Evolutionary conservation across 1,140 invertebrate species (phyloP).

Genomic region (Drosophila paulistorum): DNA sequence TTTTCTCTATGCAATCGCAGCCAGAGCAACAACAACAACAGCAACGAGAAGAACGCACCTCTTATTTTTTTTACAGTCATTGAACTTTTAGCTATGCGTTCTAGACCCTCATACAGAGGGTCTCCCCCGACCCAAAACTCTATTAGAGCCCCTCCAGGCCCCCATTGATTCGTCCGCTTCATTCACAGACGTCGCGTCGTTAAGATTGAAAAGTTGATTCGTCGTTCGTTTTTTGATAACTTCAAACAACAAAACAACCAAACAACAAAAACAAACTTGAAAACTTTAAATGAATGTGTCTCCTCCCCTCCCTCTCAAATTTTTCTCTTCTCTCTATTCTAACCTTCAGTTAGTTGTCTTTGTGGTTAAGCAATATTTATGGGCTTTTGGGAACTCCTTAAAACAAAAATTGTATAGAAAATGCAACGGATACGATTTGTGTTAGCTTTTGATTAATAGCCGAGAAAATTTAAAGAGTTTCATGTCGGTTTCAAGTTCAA

Average conservation of each 20-base stretch:
- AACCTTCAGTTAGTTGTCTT: slow-evolving; percentile 22
- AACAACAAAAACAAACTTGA: slow-evolving; percentile 23
- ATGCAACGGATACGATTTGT: slow-evolving; percentile 47
- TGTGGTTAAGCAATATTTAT: slow-evolving; percentile 41
- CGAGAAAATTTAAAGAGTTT: slow-evolving; percentile 32
- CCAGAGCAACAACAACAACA: slow-evolving; percentile 36
- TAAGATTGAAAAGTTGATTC: slow-evolving; percentile 42
- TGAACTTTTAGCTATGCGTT: slow-evolving; percentile 79
- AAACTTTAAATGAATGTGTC: slow-evolving; percentile 69
- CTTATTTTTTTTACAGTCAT: slow-evolving; percentile 58
- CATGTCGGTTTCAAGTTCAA: slow-evolving; percentile 61
- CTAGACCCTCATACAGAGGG: background rate
- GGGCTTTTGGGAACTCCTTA: slow-evolving; percentile 38
- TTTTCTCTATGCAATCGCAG: slow-evolving; percentile 51
- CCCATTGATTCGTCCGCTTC: slow-evolving; percentile 28
- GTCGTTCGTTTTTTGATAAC: slow-evolving; percentile 61
- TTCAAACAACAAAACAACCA: slow-evolving; percentile 43
- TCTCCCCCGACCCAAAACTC: slow-evolving; percentile 26
- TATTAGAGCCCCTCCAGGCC: slow-evolving; percentile 21
- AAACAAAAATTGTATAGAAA: slow-evolving; percentile 31
- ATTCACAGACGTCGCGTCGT: slow-evolving; percentile 30
- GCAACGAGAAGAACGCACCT: slow-evolving; percentile 58
- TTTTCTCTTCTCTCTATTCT: background rate
- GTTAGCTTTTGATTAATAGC: slow-evolving; percentile 60
- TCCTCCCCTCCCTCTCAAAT: background rate